Conservation (phyloP, 2,113 vertebrate species). For the Paramormyrops kingsleyae region DNA sequence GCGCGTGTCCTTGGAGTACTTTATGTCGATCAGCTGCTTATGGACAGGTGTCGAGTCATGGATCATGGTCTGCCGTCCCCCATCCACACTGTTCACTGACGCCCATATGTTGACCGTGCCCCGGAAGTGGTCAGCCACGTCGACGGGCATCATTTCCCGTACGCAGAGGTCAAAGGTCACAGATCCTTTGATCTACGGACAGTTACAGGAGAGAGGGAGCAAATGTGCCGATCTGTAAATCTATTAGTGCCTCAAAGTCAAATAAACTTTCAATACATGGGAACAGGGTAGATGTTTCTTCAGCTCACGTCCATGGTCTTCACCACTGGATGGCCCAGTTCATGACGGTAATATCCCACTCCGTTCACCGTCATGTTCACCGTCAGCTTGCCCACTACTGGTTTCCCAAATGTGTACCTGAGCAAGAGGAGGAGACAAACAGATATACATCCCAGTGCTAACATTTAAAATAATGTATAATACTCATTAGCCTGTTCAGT, state of each 20-base stretch:
- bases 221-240: not conserved
- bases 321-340: slow-evolving; percentile 78
- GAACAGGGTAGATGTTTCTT: not conserved
- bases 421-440: not conserved
- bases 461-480: not conserved
- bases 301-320: slow-evolving; percentile 75
- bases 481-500: not conserved
- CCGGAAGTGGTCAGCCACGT: slow-evolving; percentile 82
- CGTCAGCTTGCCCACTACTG: slow-evolving; percentile 72
- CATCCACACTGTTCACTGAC: slow-evolving; percentile 69
- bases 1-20: slow-evolving; percentile 80
- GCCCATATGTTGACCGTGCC: slow-evolving; percentile 84
- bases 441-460: not conserved
- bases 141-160: slow-evolving; percentile 85
- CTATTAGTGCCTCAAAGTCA: not conserved
- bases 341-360: slow-evolving; percentile 86
- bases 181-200: slow-evolving; percentile 72
- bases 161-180: slow-evolving; percentile 77
- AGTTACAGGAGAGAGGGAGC: not conserved
- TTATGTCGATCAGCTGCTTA: slow-evolving; percentile 87
- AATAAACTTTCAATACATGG: not conserved
- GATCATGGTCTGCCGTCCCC: slow-evolving; percentile 76
- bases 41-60: slow-evolving; percentile 84
- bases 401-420: slow-evolving; percentile 89
- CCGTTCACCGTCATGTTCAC: slow-evolving; percentile 90